Evolutionary conservation across 2,797 vertebrate species (phyloP).

Genomic region (Adelosebastes latens): DNA sequence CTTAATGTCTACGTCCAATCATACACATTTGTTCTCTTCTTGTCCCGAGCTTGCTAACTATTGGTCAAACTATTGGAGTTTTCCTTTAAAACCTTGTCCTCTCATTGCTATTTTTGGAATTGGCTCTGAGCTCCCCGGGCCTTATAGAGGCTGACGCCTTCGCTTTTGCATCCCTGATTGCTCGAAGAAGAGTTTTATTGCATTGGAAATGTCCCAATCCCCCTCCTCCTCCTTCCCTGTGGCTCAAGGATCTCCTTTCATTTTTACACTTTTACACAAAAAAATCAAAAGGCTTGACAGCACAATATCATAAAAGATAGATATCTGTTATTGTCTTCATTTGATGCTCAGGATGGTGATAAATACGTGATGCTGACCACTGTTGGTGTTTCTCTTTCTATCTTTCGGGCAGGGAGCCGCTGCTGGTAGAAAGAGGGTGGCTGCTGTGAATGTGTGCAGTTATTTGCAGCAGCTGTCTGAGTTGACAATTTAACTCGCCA

Average conservation of each 20-base stretch:
- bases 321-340: not conserved
- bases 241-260: not conserved
- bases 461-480: not conserved
- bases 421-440: not conserved
- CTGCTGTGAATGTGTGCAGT: not conserved
- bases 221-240: not conserved
- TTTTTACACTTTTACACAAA: not conserved
- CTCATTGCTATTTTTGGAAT: not conserved
- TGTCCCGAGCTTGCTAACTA: rapidly evolving
- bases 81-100: not conserved
- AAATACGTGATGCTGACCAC: not conserved
- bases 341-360: not conserved
- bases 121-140: not conserved
- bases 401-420: not conserved
- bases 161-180: not conserved
- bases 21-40: not conserved
- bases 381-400: not conserved
- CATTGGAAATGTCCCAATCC: not conserved
- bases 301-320: not conserved
- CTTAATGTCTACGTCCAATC: no score
- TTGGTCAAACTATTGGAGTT: not conserved
- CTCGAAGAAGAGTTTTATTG: not conserved
- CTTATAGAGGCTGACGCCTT: not conserved
- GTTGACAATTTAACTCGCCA: not conserved
- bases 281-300: not conserved